Conservation (phyloP, 1,140 invertebrate species). For the Lasaia peninsularis region DNA sequence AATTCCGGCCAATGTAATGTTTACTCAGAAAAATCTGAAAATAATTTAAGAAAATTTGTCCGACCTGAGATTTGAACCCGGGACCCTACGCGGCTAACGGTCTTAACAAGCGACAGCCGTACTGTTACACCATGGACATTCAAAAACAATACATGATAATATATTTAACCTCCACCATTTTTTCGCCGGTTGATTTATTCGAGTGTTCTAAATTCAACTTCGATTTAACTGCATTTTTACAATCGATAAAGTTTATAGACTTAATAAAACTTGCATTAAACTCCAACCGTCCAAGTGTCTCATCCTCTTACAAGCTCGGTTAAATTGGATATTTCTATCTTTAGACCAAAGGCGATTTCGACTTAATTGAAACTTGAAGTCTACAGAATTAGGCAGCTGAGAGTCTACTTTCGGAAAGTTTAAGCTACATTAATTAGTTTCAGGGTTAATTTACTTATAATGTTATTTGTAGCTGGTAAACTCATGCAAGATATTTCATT, state of each 20-base stretch:
- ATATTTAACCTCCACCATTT: no score
- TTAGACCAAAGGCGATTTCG: conserved; percentile 26
- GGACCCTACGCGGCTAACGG: no score
- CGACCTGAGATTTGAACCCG: no score
- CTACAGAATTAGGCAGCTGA: conserved; percentile 24
- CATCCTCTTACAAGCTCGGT: conserved; percentile 10
- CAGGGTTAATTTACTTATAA: background rate
- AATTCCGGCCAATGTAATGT: no score
- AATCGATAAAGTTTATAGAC: conserved; percentile 4
- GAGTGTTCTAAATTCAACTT: conserved; percentile 17
- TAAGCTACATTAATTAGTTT: conserved; percentile 18
- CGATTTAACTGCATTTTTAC: conserved; percentile 6
- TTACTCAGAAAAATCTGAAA: no score
- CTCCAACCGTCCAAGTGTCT: background rate
- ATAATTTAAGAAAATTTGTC: no score
- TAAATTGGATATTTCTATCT: conserved; percentile 32
- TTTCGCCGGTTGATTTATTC: no score
- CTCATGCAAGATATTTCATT: no score
- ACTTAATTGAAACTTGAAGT: conserved; percentile 41
- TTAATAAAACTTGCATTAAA: conserved; percentile 1
- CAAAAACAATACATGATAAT: no score
- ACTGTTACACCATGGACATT: no score
- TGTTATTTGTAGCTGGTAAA: no score
- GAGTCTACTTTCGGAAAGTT: conserved; percentile 20
- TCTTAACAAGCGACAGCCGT: no score